phyloP scores from a whole-genome alignment of 2,888 invertebrate genomes.

The Hirtodrosophila cameraria region DNA sequence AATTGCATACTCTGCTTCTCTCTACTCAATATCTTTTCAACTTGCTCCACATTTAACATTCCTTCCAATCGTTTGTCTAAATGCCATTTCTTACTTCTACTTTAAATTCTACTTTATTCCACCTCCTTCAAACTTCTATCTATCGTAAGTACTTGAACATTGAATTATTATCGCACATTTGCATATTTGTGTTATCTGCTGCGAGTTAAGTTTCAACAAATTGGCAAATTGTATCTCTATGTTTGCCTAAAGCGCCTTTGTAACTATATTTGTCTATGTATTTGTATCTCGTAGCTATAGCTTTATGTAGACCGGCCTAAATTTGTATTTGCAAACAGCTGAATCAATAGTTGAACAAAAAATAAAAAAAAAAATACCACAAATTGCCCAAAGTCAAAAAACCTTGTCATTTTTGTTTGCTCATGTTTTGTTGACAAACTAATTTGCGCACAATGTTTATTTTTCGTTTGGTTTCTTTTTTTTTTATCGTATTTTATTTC shows the following conservation, averaged over 20 bases:
- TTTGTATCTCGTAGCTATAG: neutral
- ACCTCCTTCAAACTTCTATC: neutral
- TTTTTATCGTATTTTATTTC: conserved; percentile 3
- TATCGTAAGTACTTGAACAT: neutral
- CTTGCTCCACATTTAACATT: no score
- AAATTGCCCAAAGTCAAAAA: conserved; percentile 38
- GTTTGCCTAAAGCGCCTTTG: neutral
- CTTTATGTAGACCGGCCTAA: conserved; percentile 37
- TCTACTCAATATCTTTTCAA: no score
- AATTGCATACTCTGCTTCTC: no score
- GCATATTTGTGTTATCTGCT: conserved; percentile 52
- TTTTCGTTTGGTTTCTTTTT: conserved; percentile 5
- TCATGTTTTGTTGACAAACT: conserved; percentile 57
- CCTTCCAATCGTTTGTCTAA: conserved; percentile 1
- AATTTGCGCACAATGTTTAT: conserved; percentile 48
- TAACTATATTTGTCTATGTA: conserved; percentile 13
- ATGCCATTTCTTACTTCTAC: no score
- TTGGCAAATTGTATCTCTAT: conserved; percentile 52
- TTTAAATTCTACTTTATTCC: neutral
- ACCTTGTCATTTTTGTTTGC: conserved; percentile 47
- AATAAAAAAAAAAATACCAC: conserved; percentile 19
- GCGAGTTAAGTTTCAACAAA: conserved; percentile 33
- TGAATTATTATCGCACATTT: conserved; percentile 25
- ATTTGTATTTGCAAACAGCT: conserved; percentile 42
- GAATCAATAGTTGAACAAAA: conserved; percentile 46